These are phyloP conservation scores for Acrobeloides nanus DNA, from an alignment of 2,888 invertebrate species.

Conservation along the genomic window DNA sequence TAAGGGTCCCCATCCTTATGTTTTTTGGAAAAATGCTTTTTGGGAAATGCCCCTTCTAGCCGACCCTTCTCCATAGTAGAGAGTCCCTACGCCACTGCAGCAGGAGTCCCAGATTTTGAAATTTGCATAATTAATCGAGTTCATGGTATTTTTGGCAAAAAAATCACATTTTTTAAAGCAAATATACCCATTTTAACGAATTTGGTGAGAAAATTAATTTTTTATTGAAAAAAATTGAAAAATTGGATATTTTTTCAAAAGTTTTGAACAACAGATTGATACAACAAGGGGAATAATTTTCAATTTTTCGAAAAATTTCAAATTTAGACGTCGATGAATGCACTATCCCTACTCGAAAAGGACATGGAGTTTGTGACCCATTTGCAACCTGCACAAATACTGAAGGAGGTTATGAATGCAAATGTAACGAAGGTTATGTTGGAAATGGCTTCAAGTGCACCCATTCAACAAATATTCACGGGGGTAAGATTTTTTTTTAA, in stretches of 20 bases:
- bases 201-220: not conserved
- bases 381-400: slow-evolving; percentile 66
- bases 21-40: not conserved
- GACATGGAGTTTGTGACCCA: slow-evolving; percentile 34
- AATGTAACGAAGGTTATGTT: slow-evolving; percentile 34
- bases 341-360: too few relatives aligned
- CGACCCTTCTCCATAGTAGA: too few relatives aligned
- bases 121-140: too few relatives aligned
- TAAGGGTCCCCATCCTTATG: too few relatives aligned
- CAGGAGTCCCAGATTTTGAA: too few relatives aligned
- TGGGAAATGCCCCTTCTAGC: too few relatives aligned
- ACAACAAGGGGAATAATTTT: too few relatives aligned
- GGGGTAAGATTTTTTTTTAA: too few relatives aligned
- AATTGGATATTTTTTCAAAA: not conserved
- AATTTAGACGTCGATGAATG: slow-evolving; percentile 34
- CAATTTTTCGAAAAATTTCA: too few relatives aligned
- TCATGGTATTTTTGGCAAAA: slow-evolving; percentile 4
- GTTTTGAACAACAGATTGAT: too few relatives aligned
- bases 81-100: too few relatives aligned
- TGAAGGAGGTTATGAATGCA: slow-evolving; percentile 66
- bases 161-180: slow-evolving; percentile 4
- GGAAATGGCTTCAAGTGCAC: slow-evolving; percentile 35
- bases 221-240: not conserved
- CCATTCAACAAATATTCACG: too few relatives aligned
- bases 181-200: not conserved